Evolutionary conservation across 2,888 invertebrate genomes (phyloP), one percentile per base, ranked within the genome.

Genomic region (Nudaria mundana): DNA sequence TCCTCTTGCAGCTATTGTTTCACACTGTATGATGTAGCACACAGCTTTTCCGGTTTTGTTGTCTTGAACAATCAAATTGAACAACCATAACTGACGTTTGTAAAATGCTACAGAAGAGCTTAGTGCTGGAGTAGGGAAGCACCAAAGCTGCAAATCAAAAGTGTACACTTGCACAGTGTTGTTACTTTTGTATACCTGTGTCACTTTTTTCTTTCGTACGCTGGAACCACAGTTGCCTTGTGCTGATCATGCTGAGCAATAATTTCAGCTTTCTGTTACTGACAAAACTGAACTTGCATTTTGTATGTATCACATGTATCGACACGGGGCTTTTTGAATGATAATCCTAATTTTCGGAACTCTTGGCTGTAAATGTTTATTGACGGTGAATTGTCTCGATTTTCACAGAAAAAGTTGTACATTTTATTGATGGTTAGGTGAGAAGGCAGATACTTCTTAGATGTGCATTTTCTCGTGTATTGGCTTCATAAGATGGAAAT

Each of bases 61-160:
- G 15, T 49, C 37, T 25, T 44, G 44, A 2, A 46, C 37, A 5
- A 48, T 52, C 16, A 52, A 25, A 33, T 52, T 49, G 29, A 37
- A 52, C 3, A 35, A 22, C 48, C 52, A 46, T 7, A 52, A 30
- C 20, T 52, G 52, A n/a, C 46, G 22, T 32, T 49, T 46, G 10
- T 52, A 49, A 46, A 48, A 52, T 1, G 39, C 32, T n/a, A 40
- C 34, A 14, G 25, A 30, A 2, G 40, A 40, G 31, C 33, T 40
- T 24, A 47, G 31, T 13, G 31, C 37, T n/a, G 46, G 43, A 6
- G 44, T 50, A 1, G 44, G 46, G 22, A 39, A 33, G 18, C 33
- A 34, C 18, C 34, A 20, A 20, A 20, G 38, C n/a, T 32, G 28
- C 4, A 38, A 32, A 18, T 38, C 38, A 15, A 38, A 38, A 14